Evolutionary conservation across 2,797 vertebrate species (phyloP).

Genomic region (Pteropus rufus): DNA sequence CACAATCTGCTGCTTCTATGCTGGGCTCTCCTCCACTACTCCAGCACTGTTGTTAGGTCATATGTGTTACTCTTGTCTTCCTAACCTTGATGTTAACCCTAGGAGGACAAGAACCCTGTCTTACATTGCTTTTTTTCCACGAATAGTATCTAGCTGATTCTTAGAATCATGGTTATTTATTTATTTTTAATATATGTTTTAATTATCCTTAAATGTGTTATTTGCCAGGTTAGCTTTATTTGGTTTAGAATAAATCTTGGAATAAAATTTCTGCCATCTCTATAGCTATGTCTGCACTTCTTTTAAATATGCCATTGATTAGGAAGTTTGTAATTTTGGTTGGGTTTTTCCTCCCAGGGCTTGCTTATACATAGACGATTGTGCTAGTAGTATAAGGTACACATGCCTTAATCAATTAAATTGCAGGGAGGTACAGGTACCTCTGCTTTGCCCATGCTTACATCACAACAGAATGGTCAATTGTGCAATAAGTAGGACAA

Average conservation of each 20-base stretch:
- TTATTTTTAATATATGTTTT: not conserved
- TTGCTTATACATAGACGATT: not conserved
- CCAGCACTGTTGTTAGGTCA: not conserved
- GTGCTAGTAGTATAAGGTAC: not conserved
- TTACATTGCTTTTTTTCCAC: not conserved
- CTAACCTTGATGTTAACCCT: not conserved
- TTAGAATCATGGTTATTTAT: not conserved
- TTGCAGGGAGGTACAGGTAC: not conserved
- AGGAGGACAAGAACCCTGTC: not conserved
- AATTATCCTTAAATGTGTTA: not conserved
- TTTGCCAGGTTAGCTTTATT: not conserved
- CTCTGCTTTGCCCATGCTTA: not conserved
- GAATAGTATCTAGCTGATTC: not conserved
- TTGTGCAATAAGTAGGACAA: not conserved
- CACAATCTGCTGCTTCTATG: not conserved
- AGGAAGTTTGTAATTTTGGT: not conserved
- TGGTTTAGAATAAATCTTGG: not conserved
- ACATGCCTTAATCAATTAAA: not conserved
- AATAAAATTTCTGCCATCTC: not conserved
- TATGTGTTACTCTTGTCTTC: not conserved
- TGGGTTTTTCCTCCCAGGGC: not conserved
- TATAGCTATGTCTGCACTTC: not conserved
- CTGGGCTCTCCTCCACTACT: not conserved
- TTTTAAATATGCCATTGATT: not conserved
- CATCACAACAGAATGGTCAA: not conserved